Conservation (phyloP, 2,113 vertebrate species). For the Hydropotes inermis region DNA sequence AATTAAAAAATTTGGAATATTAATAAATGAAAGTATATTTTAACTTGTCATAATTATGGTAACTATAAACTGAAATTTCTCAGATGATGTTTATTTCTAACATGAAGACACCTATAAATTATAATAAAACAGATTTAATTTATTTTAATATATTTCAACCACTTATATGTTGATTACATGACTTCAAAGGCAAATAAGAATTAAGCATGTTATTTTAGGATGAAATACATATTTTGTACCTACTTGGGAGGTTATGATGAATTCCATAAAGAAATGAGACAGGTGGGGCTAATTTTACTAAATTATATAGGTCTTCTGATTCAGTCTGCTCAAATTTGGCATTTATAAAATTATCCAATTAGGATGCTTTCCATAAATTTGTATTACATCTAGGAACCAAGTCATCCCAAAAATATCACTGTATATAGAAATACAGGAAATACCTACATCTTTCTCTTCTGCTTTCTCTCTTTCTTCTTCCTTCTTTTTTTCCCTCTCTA, state of each 20-base stretch:
- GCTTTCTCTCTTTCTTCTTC: background rate
- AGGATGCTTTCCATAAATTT: background rate
- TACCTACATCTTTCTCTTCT: background rate
- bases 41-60: background rate
- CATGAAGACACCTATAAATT: background rate
- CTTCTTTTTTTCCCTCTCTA: background rate
- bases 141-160: conserved; percentile 46
- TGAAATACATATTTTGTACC: conserved; percentile 28
- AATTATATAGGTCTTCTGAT: conserved; percentile 41
- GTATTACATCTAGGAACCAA: background rate
- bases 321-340: conserved; percentile 15
- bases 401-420: background rate
- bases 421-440: background rate
- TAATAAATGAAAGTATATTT: conserved; percentile 11
- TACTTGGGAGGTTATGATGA: background rate
- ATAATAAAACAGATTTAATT: conserved; percentile 22
- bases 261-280: background rate
- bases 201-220: conserved; percentile 25
- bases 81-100: conserved; percentile 12
- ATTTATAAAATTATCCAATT: conserved; percentile 45
- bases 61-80: conserved; percentile 25
- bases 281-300: conserved; percentile 46
- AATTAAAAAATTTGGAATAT: background rate
- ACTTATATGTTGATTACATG: background rate
- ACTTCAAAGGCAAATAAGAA: conserved; percentile 54